Base-by-base conservation (phyloP, 2,797 vertebrate species). In the Dipus sagitta region DNA sequence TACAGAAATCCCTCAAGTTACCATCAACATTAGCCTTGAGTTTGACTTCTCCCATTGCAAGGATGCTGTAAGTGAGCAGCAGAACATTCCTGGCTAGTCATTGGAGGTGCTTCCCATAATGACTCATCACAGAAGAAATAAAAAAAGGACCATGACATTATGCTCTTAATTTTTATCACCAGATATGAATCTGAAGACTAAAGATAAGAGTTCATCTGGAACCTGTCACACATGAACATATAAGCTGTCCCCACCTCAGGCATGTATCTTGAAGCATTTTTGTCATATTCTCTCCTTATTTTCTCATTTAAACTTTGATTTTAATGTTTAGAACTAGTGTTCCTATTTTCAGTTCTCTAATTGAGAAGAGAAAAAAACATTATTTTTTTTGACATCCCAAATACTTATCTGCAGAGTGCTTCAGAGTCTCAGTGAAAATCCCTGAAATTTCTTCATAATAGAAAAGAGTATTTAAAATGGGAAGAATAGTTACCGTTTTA, bases 151-250 rank as follows among this genome's bases (percentile, higher is more conserved):
- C 54, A 0, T 62, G 86, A 84, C 4, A 0, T 65, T 91, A n/a
- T 72, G 60, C 32, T 93, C 85, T 84, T 88, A 4, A 70, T 64
- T 76, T 88, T 84, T 28, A 60, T 96, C 26, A 88, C 79, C 74
- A 98, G 98, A n/a, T 98, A 98, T 0, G 98, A 98, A 88, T 92
- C 97, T 58, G 98, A 98, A 88, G 98, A 98, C 94, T 98, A 94
- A 97, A 93, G 64, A 28, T 84, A 62, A 64, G 28, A 38, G 24
- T 76, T 34, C 90, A 0, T 88, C 52, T 23, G 52, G 85, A 97
- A 92, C n/a, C 96, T 95, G 92, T 96, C 93, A 54, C 60, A 83
- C 81, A 24, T 32, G 78, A 94, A 93, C 91, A 65, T 83, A 34
- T 89, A 91, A 60, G 91, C 71, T 17, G 2, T 75, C 79, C 64